A percentile compares a stretch with the other conserved stretches of the same genome.
phyloP scores from a whole-genome alignment of 2,888 invertebrate species.

The Drosophila gaucha region DNA sequence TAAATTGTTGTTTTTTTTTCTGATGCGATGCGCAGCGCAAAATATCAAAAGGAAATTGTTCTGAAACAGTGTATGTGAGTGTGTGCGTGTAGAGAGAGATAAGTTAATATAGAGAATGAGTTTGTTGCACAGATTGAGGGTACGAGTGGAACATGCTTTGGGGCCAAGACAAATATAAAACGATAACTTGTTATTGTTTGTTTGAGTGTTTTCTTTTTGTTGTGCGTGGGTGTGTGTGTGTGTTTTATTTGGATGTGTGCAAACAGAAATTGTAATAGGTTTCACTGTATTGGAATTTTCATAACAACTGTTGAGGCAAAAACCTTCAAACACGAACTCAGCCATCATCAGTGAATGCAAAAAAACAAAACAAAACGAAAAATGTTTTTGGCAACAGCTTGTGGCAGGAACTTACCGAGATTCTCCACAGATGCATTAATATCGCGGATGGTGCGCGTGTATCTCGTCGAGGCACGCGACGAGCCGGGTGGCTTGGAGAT shows the following conservation, averaged over 20 bases:
- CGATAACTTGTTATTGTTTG: slow-evolving; percentile 40
- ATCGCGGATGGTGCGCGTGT: slow-evolving; percentile 88
- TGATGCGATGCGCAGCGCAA: slow-evolving; percentile 23
- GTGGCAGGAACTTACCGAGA: slow-evolving; percentile 86
- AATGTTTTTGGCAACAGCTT: not conserved
- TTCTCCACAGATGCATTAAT: slow-evolving; percentile 91
- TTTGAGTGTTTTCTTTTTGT: slow-evolving; percentile 5
- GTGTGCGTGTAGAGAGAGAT: not conserved
- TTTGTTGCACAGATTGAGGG: slow-evolving; percentile 35
- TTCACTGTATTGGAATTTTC: slow-evolving; percentile 51
- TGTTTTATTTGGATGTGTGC: slow-evolving; percentile 45
- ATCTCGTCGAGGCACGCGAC: slow-evolving; percentile 84
- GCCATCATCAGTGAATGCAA: slow-evolving; percentile 37
- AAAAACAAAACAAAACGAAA: not conserved
- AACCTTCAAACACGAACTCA: slow-evolving; percentile 44
- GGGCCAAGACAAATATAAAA: slow-evolving; percentile 50
- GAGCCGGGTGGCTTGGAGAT: slow-evolving; percentile 78
- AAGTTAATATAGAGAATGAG: slow-evolving; percentile 26
- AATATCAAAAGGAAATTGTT: slow-evolving; percentile 12
- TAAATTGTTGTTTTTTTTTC: slow-evolving; percentile 12
- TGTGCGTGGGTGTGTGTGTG: slow-evolving; percentile 20
- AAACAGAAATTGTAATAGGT: slow-evolving; percentile 70
- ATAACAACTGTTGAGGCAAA: slow-evolving; percentile 40
- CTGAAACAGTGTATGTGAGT: not conserved
- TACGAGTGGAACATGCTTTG: slow-evolving; percentile 37